phyloP scores from a whole-genome alignment of 1,140 invertebrate genomes.

The Elymnias hypermnestra region DNA sequence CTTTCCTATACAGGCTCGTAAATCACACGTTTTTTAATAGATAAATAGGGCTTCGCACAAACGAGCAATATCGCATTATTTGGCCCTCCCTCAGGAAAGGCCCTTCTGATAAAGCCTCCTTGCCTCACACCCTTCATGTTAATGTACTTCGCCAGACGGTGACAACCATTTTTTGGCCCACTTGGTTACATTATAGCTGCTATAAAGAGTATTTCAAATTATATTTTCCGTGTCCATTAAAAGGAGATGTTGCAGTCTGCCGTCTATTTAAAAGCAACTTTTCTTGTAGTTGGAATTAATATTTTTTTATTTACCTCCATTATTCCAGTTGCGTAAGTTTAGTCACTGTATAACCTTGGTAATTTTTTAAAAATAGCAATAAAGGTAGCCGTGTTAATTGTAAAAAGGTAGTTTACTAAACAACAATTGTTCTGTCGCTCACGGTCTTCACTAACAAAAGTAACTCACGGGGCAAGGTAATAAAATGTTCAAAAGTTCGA shows the following conservation, averaged over 20 bases:
- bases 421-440: slow-evolving; percentile 51
- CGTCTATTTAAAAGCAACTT: slow-evolving; percentile 37
- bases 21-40: slow-evolving; percentile 74
- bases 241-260: slow-evolving; percentile 51
- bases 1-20: slow-evolving; percentile 64
- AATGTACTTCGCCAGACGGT: slow-evolving; percentile 73
- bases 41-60: slow-evolving; percentile 73
- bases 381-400: slow-evolving; percentile 58
- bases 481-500: slow-evolving; percentile 75
- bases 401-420: slow-evolving; percentile 59
- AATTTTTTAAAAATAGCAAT: slow-evolving; percentile 36
- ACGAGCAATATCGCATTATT: slow-evolving; percentile 75
- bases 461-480: slow-evolving; percentile 61
- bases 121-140: slow-evolving; percentile 71
- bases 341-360: slow-evolving; percentile 22
- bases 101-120: slow-evolving; percentile 71
- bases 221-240: slow-evolving; percentile 70
- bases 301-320: slow-evolving; percentile 15
- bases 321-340: slow-evolving; percentile 15
- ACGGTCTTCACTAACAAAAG: slow-evolving; percentile 55
- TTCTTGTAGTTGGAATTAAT: slow-evolving; percentile 16
- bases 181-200: slow-evolving; percentile 69
- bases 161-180: slow-evolving; percentile 74
- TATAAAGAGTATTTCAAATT: slow-evolving; percentile 74
- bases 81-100: slow-evolving; percentile 72